A percentile compares a stretch with the other conserved stretches of the same genome.
Evolutionary conservation across 2,113 vertebrate genomes (phyloP).

Genomic region (Rhodinocichla rosea): DNA sequence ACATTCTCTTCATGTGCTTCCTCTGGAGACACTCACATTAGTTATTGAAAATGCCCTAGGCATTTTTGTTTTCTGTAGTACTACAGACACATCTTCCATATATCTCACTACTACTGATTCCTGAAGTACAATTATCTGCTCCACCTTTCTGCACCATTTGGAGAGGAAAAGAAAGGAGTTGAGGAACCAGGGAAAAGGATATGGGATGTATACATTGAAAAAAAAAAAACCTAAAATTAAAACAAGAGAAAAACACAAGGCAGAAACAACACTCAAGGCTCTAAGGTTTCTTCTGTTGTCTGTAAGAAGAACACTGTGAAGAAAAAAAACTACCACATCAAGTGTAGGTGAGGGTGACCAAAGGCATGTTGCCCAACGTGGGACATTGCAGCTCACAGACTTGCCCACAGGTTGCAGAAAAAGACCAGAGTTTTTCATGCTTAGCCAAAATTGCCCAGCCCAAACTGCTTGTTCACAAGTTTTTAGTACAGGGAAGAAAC

Average conservation of each 20-base stretch:
- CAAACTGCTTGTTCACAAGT: not conserved
- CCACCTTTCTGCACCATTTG: not conserved
- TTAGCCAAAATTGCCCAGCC: not conserved
- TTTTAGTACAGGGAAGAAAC: not conserved
- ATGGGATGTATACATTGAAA: not conserved
- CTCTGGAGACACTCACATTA: not conserved
- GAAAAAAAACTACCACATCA: not conserved
- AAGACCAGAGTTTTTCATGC: not conserved
- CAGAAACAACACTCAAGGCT: not conserved
- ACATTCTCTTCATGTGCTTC: not conserved
- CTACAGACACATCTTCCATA: not conserved
- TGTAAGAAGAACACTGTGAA: not conserved
- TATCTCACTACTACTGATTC: not conserved
- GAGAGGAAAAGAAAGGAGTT: not conserved
- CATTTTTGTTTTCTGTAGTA: not conserved
- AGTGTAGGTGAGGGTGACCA: not conserved
- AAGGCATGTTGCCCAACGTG: not conserved
- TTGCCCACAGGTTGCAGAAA: not conserved
- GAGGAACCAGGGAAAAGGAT: not conserved
- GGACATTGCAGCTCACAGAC: not conserved
- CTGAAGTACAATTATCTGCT: not conserved
- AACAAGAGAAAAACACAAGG: not conserved
- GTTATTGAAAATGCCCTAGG: not conserved
- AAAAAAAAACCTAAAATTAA: not conserved
- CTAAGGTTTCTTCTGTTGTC: not conserved